Base-by-base conservation (phyloP, 2,888 invertebrate species). In the Drosophila meridiana region DNA sequence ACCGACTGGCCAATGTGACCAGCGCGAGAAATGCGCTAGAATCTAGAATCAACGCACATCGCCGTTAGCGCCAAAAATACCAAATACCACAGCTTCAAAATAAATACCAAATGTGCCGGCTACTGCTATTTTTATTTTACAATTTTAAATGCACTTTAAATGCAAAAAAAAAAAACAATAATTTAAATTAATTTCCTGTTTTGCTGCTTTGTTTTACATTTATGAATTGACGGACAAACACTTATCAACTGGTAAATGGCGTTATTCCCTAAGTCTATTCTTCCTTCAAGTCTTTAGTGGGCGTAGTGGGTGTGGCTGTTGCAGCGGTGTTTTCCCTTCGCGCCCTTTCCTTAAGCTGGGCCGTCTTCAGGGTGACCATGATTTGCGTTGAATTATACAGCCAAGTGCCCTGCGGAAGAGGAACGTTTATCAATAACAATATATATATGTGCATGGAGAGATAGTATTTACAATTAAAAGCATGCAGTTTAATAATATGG, bases 401-500 rank as follows among this genome's bases (percentile, higher is more conserved):
- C 98, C 98, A 98, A 78, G 97, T 96, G 63, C 97, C 97, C 97
- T 98, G 50, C 11, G 42, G 13, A 26, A 7, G 2, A 50, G 5
- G 43, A 42, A n/a, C 6, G 20, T 8, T 42, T 42, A 42, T 42
- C 20, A 32, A n/a, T 28, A 55, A 8, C 5, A n/a, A 9, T 14
- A 38, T 7, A 26, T 36, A 30, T 42, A 20, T 40, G 6, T 6
- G 14, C n/a, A 38, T 28, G 7, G 4, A 28, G 13, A 38, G 2
- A 26, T 36, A 0, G 4, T 7, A 56, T 4, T 42, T 32, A 98
- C 98, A 95, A 98, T 97, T 95, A 98, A 96, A 78, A 98, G 95
- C 96, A 98, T 97, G 92, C 98, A 98, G 93, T 98, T 98, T 61
- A 98, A 94, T 68, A 98, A 94, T 90, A 98, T 96, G 30, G 98